Percentiles rank a stretch among this genome's conserved stretches.
These are phyloP conservation scores for Parapristionchus giblindavisi DNA, from an alignment of 2,888 invertebrate species.

Conservation along the genomic window DNA sequence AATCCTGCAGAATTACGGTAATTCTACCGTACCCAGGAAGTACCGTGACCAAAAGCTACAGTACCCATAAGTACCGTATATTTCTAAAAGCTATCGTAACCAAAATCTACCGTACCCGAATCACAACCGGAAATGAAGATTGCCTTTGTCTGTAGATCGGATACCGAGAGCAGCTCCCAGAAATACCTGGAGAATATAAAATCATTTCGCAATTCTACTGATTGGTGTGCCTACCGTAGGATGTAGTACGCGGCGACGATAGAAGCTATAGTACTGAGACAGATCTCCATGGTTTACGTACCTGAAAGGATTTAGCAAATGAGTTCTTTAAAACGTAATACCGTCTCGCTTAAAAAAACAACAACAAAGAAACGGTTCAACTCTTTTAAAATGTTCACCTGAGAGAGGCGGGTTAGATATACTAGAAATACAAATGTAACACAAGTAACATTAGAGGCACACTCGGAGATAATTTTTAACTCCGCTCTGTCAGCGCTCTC, in stretches of 20 bases:
- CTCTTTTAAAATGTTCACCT: no score
- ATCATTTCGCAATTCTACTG: neutral
- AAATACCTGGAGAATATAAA: neutral
- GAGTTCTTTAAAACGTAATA: no score
- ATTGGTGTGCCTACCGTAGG: neutral
- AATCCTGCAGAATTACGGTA: constrained; percentile 22
- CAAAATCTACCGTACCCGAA: constrained; percentile 22
- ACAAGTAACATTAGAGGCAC: no score
- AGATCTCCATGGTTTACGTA: neutral
- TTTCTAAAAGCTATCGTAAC: no score
- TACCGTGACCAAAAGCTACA: no score
- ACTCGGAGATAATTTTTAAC: no score
- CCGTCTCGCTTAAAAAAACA: no score
- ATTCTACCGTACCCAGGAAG: no score
- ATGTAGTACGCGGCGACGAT: neutral
- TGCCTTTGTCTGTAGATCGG: constrained; percentile 9
- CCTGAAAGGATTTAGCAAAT: constrained; percentile 16
- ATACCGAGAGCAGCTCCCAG: constrained; percentile 27
- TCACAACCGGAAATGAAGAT: constrained; percentile 37
- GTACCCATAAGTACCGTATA: neutral
- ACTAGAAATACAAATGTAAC: no score
- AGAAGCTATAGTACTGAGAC: neutral
- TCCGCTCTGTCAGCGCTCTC: no score
- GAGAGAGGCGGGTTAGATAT: no score
- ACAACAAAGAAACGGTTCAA: no score